A percentile compares a stretch with the other conserved stretches of the same genome.
Evolutionary conservation across 2,113 vertebrate genomes (phyloP).

Genomic region (Spilogale gracilis): DNA sequence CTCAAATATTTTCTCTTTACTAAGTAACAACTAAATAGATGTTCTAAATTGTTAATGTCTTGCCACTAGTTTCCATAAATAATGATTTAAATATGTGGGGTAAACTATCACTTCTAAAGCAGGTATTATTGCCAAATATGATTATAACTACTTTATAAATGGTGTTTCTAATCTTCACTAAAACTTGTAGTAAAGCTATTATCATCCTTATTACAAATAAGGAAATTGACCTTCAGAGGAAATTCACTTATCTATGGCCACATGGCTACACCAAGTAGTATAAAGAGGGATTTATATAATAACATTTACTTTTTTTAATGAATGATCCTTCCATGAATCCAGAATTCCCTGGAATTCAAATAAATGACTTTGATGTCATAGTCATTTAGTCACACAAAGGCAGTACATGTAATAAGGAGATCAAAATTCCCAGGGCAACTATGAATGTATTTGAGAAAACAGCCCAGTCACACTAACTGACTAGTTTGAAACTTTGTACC

Average conservation of each 20-base stretch:
- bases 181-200: not conserved
- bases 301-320: not conserved
- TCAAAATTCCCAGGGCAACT: not conserved
- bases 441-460: not conserved
- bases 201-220: not conserved
- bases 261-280: not conserved
- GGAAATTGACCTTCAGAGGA: not conserved
- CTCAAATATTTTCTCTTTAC: not conserved
- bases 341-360: not conserved
- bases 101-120: not conserved
- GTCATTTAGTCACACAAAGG: not conserved
- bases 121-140: not conserved
- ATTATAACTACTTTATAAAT: not conserved
- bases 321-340: not conserved
- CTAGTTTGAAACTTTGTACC: not conserved
- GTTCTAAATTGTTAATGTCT: not conserved
- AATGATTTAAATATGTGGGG: not conserved
- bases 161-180: not conserved
- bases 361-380: not conserved
- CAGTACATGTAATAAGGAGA: not conserved
- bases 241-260: not conserved
- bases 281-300: not conserved
- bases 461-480: not conserved
- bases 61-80: not conserved
- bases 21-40: not conserved